Evolutionary conservation across 37 sponge, comb jelly and placozoan species (phyloP), one percentile per base, ranked within the genome.

Genomic region (Spongilla lacustris): DNA sequence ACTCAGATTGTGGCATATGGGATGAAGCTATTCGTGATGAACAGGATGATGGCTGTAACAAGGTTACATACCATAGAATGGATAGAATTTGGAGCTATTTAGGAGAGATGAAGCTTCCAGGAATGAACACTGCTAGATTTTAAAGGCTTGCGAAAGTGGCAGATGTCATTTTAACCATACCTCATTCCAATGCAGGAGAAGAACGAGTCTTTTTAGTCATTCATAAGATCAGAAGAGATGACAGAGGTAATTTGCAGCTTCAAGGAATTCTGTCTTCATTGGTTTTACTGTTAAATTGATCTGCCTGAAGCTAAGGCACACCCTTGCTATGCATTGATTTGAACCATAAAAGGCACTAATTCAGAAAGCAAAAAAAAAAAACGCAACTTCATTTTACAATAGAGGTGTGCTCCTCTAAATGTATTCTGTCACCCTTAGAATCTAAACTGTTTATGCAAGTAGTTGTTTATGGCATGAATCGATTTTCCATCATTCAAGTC

Each of bases 161-260:
- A 11, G 9, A 70, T 11, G 71, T 70, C 4, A 10, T 70, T 70
- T 70, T 70, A 70, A 70, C 71, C 29, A 70, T 70, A 29, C 71
- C 29, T 11, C 71, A 70, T 70, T 70, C 71, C 4, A 70, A 70
- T 11, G 71, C 71, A 29, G 29, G 71, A 70, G 71, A 70, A 70
- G 10, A 70, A 70, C 71, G 10, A 11, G 71, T 70, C 71, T 70
- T 70, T 70, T 70, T 10, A 29, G 71, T 70, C 4, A 70, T 70
- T 29, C 71, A 70, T 70, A 70, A 70, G 29, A 70, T 70, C 10
- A 70, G 29, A 10, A 26, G 71, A 29, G 71, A 70, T 70, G 10
- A 70, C 71, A 11, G 71, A 70, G 71, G 71, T 29, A 70, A 70
- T 8, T 10, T 70, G 29, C 9, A 70, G 29, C 71, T 70, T n/a